Conservation (phyloP, 2,797 vertebrate genomes). For the Pygocentrus nattereri region DNA sequence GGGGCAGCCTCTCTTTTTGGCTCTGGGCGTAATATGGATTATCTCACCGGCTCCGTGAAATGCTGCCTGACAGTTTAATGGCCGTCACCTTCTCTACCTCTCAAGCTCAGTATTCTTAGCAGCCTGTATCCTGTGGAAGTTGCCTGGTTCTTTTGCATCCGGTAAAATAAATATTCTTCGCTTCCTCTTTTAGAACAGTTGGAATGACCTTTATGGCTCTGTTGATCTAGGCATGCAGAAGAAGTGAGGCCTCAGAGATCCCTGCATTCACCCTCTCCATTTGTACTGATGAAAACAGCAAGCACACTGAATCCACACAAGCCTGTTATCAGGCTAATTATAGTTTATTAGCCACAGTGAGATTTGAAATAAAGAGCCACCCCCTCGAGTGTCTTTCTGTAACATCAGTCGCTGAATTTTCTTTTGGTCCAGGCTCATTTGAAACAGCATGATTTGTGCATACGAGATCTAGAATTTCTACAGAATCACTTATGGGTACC, state of each 20-base stretch:
- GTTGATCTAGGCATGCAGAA: neutral
- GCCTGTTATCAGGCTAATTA: constrained; percentile 57
- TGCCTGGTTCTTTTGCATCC: constrained; percentile 13
- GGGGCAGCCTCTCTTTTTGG: constrained; percentile 40
- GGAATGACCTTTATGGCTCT: constrained; percentile 29
- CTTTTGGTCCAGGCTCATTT: constrained; percentile 22
- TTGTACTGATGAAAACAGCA: constrained; percentile 38
- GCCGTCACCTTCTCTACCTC: constrained; percentile 17
- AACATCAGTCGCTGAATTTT: constrained; percentile 38
- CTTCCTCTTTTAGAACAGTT: constrained; percentile 42
- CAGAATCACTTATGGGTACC: neutral
- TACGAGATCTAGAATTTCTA: neutral
- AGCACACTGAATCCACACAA: constrained; percentile 46
- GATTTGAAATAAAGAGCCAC: constrained; percentile 32
- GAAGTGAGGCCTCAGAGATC: neutral
- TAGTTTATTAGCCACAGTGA: constrained; percentile 40
- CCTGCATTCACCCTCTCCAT: constrained; percentile 7
- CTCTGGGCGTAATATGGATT: constrained; percentile 45
- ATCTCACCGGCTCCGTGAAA: constrained; percentile 54
- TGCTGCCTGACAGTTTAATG: constrained; percentile 53
- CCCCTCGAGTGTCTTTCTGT: constrained; percentile 24
- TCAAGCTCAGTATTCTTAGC: constrained; percentile 34
- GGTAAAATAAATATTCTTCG: constrained; percentile 35
- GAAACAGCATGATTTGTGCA: constrained; percentile 17
- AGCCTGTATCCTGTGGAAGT: constrained; percentile 16